A percentile compares a stretch with the other conserved stretches of the same genome.
phyloP scores from a whole-genome alignment of 2,888 invertebrate genomes.

The Galerucella calmariensis region DNA sequence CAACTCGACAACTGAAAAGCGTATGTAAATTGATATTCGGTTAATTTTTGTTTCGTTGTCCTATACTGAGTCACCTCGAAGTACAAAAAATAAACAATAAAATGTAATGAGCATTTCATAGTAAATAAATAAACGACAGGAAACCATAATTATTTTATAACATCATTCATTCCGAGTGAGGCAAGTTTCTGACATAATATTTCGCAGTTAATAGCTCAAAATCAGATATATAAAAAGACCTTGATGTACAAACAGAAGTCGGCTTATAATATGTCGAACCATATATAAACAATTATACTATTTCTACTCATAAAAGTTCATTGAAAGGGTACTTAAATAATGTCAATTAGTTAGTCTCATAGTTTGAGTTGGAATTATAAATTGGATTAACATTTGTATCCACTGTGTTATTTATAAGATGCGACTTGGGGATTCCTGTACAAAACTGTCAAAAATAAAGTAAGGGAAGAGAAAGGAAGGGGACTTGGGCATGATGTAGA shows the following conservation, averaged over 20 bases:
- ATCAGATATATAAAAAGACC: conserved; percentile 21
- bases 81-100: conserved; percentile 35
- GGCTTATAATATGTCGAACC: conserved; percentile 12
- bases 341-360: background rate
- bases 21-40: too few species aligned
- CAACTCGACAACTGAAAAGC: too few species aligned
- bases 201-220: conserved; percentile 42
- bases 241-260: conserved; percentile 23
- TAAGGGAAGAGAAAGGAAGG: too few species aligned
- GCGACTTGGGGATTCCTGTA: too few species aligned
- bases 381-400: too few species aligned
- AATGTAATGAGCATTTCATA: conserved; percentile 38
- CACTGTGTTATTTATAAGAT: too few species aligned
- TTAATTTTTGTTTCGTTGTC: conserved; percentile 14
- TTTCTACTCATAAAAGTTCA: background rate
- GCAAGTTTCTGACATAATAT: conserved; percentile 42
- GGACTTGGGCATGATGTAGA: too few species aligned
- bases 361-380: too few species aligned
- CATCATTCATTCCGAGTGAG: conserved; percentile 45
- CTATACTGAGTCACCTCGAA: conserved; percentile 27
- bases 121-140: conserved; percentile 41
- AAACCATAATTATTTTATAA: conserved; percentile 45
- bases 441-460: too few species aligned
- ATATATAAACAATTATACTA: background rate
- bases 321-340: background rate